Evolutionary conservation across 2,797 vertebrate genomes (phyloP).

Genomic region (Eidolon dupreanum): DNA sequence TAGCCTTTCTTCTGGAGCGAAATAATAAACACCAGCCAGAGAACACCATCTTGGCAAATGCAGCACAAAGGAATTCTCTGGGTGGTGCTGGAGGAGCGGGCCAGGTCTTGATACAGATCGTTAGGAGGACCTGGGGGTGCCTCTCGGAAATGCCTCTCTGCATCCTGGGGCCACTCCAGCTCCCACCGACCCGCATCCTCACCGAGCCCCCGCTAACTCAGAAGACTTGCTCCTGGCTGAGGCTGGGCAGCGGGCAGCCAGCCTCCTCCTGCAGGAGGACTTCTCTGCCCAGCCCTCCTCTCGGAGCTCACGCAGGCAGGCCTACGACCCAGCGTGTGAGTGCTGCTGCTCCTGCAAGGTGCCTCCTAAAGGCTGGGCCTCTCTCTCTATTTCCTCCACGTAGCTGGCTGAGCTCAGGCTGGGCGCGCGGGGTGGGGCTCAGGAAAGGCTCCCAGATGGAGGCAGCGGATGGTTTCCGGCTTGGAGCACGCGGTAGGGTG

Average conservation of each 20-base stretch:
- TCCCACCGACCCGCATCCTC: no score
- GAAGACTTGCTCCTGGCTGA: neutral
- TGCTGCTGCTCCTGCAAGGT: neutral
- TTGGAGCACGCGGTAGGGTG: rapidly evolving
- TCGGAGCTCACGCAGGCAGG: neutral
- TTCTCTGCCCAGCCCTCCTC: neutral
- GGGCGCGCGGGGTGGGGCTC: rapidly evolving
- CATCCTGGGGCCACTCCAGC: neutral
- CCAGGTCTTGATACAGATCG: neutral
- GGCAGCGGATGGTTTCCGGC: neutral
- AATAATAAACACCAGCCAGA: slow-evolving; percentile 40
- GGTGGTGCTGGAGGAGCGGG: neutral
- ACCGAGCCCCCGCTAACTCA: rapidly evolving
- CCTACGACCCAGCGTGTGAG: neutral
- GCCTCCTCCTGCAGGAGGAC: neutral
- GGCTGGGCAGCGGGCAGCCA: neutral
- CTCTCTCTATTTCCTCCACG: neutral
- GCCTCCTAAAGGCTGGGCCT: neutral
- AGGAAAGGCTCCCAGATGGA: neutral
- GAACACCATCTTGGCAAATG: slow-evolving; percentile 50
- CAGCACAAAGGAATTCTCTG: slow-evolving; percentile 27
- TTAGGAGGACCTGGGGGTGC: neutral
- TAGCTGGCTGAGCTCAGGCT: neutral
- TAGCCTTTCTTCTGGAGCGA: slow-evolving; percentile 65
- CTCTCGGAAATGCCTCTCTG: neutral